These are phyloP conservation scores for Limnephilus lunatus DNA, from an alignment of 2,888 invertebrate species.

Conservation along the genomic window DNA sequence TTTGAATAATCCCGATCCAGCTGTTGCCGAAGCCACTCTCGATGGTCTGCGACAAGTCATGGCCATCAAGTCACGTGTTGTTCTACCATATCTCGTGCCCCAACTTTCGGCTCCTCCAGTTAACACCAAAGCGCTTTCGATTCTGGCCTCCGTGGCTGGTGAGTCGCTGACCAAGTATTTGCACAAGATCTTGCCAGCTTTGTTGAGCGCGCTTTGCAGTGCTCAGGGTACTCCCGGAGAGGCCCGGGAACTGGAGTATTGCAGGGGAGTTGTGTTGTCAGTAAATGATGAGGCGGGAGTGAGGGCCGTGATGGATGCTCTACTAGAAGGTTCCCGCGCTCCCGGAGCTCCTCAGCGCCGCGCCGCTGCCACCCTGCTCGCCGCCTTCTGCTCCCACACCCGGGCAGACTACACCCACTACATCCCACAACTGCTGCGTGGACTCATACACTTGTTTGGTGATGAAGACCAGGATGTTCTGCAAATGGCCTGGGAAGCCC, in stretches of 20 bases:
- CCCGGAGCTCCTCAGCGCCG: constrained; percentile 82
- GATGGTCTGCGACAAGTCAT: constrained; percentile 98
- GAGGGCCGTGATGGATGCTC: constrained; percentile 90
- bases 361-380: constrained; percentile 91
- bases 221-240: constrained; percentile 83
- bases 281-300: constrained; percentile 93
- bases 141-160: constrained; percentile 95
- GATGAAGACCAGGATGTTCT: constrained; percentile 89
- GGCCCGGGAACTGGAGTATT: constrained; percentile 90
- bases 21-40: constrained; percentile 91
- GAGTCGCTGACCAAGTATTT: constrained; percentile 94
- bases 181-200: constrained; percentile 93
- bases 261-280: constrained; percentile 94
- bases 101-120: constrained; percentile 93
- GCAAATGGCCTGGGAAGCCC: constrained; percentile 93
- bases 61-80: constrained; percentile 96
- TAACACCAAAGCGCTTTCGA: constrained; percentile 95
- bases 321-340: constrained; percentile 86
- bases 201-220: constrained; percentile 85
- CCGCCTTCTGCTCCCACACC: constrained; percentile 93
- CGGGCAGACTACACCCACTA: constrained; percentile 92
- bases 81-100: constrained; percentile 96
- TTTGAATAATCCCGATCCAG: constrained; percentile 86
- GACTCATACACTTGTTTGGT: constrained; percentile 90
- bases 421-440: constrained; percentile 91